phyloP scores from a whole-genome alignment of 2,797 vertebrate species.

The Darevskia mixta region DNA sequence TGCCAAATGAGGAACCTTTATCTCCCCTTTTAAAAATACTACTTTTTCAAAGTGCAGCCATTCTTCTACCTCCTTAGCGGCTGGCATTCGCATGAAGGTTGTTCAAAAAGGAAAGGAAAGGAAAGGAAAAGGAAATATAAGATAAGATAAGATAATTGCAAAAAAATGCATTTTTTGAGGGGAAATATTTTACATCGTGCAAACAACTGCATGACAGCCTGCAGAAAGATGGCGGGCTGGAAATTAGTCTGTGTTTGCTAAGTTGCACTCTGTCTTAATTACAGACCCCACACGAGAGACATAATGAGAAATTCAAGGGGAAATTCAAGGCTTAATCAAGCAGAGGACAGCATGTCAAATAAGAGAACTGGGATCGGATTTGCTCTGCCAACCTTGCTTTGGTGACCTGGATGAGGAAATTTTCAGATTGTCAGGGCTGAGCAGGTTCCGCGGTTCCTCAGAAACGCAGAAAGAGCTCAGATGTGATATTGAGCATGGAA shows the following conservation, averaged over 20 bases:
- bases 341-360: background rate
- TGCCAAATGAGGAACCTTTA: slow-evolving; percentile 18
- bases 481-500: background rate
- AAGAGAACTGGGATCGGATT: background rate
- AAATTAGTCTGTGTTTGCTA: slow-evolving; percentile 14
- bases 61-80: background rate
- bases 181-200: slow-evolving; percentile 11
- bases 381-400: background rate
- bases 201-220: background rate
- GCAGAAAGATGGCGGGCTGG: rapidly evolving
- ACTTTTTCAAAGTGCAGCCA: background rate
- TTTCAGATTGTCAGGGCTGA: background rate
- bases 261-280: slow-evolving; percentile 10
- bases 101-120: too few species aligned
- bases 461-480: rapidly evolving
- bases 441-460: background rate
- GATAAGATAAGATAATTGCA: background rate
- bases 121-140: background rate
- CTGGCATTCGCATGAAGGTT: background rate
- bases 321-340: background rate
- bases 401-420: background rate
- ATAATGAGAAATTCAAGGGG: background rate
- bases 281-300: background rate
- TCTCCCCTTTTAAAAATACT: background rate
- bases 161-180: background rate